Base-by-base conservation (phyloP, 2,113 vertebrate genomes). In the Microtus montanus region DNA sequence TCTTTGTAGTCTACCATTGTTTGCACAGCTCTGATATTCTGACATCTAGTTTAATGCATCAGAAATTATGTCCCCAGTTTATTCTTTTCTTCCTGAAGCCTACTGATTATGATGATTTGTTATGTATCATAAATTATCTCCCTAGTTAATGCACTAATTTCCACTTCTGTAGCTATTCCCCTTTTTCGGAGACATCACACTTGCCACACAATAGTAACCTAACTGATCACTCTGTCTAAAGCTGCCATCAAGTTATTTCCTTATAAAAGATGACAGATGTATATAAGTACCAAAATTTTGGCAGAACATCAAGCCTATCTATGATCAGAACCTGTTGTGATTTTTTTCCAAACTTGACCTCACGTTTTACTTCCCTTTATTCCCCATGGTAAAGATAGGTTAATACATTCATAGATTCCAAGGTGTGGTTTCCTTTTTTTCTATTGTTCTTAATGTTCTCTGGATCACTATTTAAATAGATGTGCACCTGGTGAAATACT, bases 81-180 rank as follows among this genome's bases (percentile, higher is more conserved):
- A 12, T 74, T 20, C 38, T 6, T 44, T 52, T 92, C 80, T 44
- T 73, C 12, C 58, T 82, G 2, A 91, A 82, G 49, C 3, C 64
- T 19, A 78, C 14, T 28, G n/a, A 33, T 44, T 70, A 2, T n/a
- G 85, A 68, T 47, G 54, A 83, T 14, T 7, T 38, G 1, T 30
- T 73, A 44, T 68, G 90, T 95, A 89, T 78, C 82, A 9, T 83
- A 82, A 93, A 78, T 92, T 71, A 33, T 74, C 58, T 90, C 54
- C 52, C 54, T 41, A 75, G 79, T 92, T n/a, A 91, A n/a, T 68
- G 9, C 12, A 88, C 66, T 85, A 5, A 41, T 87, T 91, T 86
- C 9, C 47, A 38, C 41, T 47, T 86, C 52, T 75, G 6, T 61
- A 92, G 28, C 7, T 22, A 61, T 17, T 80, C 11, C 0, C 26